These are phyloP conservation scores for Cacoxenus indagator DNA, from an alignment of 2,888 invertebrate genomes.

Conservation along the genomic window DNA sequence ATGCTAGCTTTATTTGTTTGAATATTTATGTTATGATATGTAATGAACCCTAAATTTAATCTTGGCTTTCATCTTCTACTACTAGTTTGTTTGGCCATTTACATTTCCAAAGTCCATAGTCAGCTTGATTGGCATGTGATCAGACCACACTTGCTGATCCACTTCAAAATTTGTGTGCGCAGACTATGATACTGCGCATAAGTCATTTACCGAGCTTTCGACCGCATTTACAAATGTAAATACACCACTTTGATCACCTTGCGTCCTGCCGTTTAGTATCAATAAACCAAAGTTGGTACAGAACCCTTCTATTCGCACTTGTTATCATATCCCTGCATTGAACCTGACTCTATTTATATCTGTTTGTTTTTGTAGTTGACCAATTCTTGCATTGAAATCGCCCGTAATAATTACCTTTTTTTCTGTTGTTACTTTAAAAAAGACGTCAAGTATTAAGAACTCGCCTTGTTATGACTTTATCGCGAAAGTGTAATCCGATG, in stretches of 20 bases:
- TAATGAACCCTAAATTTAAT: too few relatives aligned
- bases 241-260: neutral
- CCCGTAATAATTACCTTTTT: neutral
- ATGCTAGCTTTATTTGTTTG: too few relatives aligned
- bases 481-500: too few relatives aligned
- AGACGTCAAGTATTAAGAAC: neutral
- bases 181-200: neutral
- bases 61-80: too few relatives aligned
- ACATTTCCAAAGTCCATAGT: too few relatives aligned
- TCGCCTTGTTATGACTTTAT: too few relatives aligned
- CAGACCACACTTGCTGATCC: neutral
- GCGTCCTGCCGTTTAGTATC: neutral
- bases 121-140: neutral
- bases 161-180: neutral
- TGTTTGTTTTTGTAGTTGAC: neutral
- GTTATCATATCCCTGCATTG: neutral
- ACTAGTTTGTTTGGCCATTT: neutral
- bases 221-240: neutral
- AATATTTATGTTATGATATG: too few relatives aligned
- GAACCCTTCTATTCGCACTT: neutral
- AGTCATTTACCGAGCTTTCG: neutral
- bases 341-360: neutral
- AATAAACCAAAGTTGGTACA: neutral
- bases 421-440: neutral
- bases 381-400: neutral